Percentiles rank a stretch among this genome's conserved stretches.
phyloP scores from a whole-genome alignment of 2,113 vertebrate species.

The Osmerus eperlanus region DNA sequence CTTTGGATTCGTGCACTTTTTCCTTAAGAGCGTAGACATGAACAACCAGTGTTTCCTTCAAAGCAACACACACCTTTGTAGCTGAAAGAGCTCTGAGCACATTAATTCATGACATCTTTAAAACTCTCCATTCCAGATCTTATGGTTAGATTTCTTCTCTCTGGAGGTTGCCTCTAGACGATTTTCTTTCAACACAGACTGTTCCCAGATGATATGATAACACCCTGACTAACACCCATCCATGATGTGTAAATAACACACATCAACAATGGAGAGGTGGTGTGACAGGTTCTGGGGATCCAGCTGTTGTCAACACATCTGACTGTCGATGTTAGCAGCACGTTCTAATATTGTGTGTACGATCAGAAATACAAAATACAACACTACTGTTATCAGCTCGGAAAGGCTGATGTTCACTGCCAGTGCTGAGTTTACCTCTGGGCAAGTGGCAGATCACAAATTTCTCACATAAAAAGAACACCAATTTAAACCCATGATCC shows the following conservation, averaged over 20 bases:
- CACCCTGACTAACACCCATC: conserved; percentile 17
- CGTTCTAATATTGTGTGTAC: no score
- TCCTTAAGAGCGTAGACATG: background rate
- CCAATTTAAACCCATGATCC: no score
- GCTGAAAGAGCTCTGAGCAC: conserved; percentile 15
- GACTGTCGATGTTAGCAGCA: no score
- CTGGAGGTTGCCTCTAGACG: conserved; percentile 9
- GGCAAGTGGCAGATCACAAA: no score
- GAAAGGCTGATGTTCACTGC: no score
- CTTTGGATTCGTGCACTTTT: no score
- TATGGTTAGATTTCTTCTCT: conserved; percentile 38
- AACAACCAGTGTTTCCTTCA: background rate
- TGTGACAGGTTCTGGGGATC: background rate
- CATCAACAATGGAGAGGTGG: conserved; percentile 8
- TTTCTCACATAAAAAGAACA: background rate
- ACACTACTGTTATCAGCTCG: no score
- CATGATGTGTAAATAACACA: conserved; percentile 25
- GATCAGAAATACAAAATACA: no score
- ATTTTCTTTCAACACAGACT: conserved; percentile 20
- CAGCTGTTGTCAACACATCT: no score
- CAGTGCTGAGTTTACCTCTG: no score
- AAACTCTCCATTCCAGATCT: conserved; percentile 20
- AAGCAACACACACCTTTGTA: background rate
- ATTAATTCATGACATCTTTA: conserved; percentile 12
- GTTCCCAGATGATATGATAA: conserved; percentile 23